Evolutionary conservation across 1,140 invertebrate species (phyloP).

Genomic region (Neodiprion pinetum): DNA sequence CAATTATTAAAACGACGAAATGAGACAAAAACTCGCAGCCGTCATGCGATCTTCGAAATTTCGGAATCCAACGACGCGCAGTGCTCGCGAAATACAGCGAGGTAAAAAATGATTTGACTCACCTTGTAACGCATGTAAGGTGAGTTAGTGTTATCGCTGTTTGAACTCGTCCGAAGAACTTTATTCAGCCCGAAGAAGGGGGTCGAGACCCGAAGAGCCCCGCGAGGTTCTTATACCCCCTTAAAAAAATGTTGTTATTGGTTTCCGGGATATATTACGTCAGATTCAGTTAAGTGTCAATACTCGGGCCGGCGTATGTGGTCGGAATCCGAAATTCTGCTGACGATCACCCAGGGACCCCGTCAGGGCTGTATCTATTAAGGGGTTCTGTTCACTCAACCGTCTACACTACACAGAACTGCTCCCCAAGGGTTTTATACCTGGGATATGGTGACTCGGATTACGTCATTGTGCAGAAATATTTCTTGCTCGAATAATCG

Average conservation of each 20-base stretch:
- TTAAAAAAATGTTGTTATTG: neutral
- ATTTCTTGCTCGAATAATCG: conserved; percentile 47
- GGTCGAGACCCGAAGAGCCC: neutral
- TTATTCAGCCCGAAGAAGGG: conserved; percentile 9
- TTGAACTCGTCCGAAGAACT: neutral
- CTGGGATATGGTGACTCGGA: conserved; percentile 39
- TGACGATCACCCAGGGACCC: conserved; percentile 55
- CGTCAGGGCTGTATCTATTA: conserved; percentile 41
- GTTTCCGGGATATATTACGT: conserved; percentile 20
- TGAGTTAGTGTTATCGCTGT: neutral
- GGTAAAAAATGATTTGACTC: neutral
- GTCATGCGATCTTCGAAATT: neutral
- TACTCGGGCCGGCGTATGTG: conserved; percentile 41
- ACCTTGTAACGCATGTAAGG: no score
- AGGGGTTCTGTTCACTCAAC: conserved; percentile 53
- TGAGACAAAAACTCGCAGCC: neutral
- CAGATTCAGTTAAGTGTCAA: conserved; percentile 16
- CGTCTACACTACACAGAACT: conserved; percentile 45
- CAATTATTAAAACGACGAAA: neutral
- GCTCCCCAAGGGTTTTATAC: conserved; percentile 51
- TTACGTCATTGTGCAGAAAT: conserved; percentile 44
- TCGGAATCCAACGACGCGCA: neutral
- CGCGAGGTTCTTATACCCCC: neutral
- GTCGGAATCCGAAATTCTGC: conserved; percentile 54
- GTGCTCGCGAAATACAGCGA: no score